These are phyloP conservation scores for Metopolophium dirhodum DNA, from an alignment of 1,140 invertebrate species.

Conservation along the genomic window DNA sequence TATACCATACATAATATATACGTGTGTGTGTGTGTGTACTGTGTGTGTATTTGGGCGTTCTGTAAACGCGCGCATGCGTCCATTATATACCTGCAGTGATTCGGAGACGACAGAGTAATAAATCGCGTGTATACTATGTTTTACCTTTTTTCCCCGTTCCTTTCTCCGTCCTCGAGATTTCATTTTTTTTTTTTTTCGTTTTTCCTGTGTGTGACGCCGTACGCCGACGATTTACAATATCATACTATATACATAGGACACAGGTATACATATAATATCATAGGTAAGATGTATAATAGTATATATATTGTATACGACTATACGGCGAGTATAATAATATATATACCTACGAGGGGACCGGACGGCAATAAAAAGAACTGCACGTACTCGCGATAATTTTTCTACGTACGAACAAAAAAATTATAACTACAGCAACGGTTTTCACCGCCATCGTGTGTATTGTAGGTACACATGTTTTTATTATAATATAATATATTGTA, in stretches of 20 bases:
- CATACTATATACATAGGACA: not conserved
- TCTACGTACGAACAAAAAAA: not conserved
- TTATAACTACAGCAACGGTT: not conserved
- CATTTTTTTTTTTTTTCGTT: slow-evolving; percentile 8
- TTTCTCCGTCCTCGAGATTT: slow-evolving; percentile 29
- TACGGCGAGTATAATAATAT: not conserved
- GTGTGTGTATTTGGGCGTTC: not conserved
- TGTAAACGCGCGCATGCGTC: not conserved
- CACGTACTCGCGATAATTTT: slow-evolving; percentile 32
- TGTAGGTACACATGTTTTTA: not conserved
- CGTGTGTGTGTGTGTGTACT: not conserved
- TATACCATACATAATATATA: not conserved
- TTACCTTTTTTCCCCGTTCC: not conserved
- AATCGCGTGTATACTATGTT: slow-evolving; percentile 17
- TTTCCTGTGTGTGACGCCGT: not conserved
- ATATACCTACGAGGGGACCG: not conserved
- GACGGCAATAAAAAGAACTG: not conserved
- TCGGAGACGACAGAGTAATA: slow-evolving; percentile 22
- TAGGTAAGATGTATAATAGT: not conserved
- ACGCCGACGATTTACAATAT: not conserved
- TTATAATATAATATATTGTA: not conserved
- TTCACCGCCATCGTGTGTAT: not conserved
- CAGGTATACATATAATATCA: not conserved
- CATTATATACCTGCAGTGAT: not conserved
- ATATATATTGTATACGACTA: not conserved